A percentile compares a stretch with the other conserved stretches of the same genome.
Evolutionary conservation across 2,113 vertebrate genomes (phyloP).

Genomic region (Typhlomys cinereus): DNA sequence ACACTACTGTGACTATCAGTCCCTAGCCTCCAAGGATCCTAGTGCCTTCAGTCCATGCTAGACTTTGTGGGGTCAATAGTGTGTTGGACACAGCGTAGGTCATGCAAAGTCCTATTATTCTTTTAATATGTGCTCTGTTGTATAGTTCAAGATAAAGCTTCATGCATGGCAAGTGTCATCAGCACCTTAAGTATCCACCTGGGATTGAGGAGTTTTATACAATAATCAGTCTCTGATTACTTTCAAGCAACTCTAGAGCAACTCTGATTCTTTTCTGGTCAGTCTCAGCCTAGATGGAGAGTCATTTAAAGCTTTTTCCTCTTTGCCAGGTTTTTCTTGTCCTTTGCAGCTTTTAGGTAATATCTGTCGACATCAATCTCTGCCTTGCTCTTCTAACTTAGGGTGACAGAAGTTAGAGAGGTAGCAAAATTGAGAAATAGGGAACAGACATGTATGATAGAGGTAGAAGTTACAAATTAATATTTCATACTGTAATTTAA

Average conservation of each 20-base stretch:
- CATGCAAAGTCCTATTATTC: no score
- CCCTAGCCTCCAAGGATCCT: no score
- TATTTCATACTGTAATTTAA: no score
- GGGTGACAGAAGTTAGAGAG: not conserved
- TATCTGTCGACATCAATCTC: not conserved
- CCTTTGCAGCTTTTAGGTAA: not conserved
- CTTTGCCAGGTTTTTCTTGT: not conserved
- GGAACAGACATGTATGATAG: not conserved
- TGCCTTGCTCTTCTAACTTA: not conserved
- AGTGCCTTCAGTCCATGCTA: no score
- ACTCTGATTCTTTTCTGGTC: not conserved
- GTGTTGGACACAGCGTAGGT: no score
- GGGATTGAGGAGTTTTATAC: not conserved
- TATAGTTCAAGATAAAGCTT: no score
- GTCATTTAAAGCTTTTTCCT: not conserved
- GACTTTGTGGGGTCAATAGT: no score
- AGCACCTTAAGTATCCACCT: no score
- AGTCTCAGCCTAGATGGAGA: no score
- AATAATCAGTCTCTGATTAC: not conserved
- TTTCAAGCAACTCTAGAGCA: not conserved
- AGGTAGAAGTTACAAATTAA: not conserved
- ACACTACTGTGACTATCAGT: no score
- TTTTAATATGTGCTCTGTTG: not conserved
- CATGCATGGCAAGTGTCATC: not conserved
- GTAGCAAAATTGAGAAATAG: not conserved